Base-by-base conservation (phyloP, 1,140 invertebrate species). In the Diabrotica undecimpunctata region DNA sequence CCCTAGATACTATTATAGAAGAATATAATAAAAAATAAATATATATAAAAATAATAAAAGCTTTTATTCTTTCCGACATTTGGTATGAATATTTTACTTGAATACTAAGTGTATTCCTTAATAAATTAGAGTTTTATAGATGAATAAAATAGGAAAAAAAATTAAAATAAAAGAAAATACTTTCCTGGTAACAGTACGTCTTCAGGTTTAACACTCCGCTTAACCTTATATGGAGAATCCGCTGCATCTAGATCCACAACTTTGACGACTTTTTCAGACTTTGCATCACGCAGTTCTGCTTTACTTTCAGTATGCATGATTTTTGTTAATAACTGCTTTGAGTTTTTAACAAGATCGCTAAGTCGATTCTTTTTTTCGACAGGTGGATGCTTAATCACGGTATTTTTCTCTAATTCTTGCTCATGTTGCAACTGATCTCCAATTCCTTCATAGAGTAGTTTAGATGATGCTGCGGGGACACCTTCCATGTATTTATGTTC, bases 301-400 rank as follows among this genome's bases (percentile, higher is more conserved):
- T 62, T 69, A 13, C 62, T 64, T 5, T 74, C 71, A 50, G 53
- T 67, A 38, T 54, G 39, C 5, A 72, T 70, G 0, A 70, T 54
- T 62, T 69, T 72, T 8, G 70, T 64, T 12, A 72, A 50, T n/a
- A 70, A 56, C 39, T 72, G 66, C 54, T 73, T 75, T 36, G 73
- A 73, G 54, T 72, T 70, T 60, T 69, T 68, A 11, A 73, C 73
- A 8, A 75, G 54, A 60, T 73, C 71, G 9, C 70, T 75, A 5
- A 73, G 64, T 14, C 73, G 65, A 38, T 64, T 73, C 56, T 73
- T 74, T 37, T 72, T 71, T 54, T 73, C 73, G 6, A 75, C 67
- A 6, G 65, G 64, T n/a, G 56, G 57, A 56, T 67, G 66, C 13
- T 64, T 64, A 8, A 50, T 46, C 25, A 54, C 46, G 9, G 61